phyloP scores from a whole-genome alignment of 2,888 invertebrate species.

The Camptogramma bilineatum region DNA sequence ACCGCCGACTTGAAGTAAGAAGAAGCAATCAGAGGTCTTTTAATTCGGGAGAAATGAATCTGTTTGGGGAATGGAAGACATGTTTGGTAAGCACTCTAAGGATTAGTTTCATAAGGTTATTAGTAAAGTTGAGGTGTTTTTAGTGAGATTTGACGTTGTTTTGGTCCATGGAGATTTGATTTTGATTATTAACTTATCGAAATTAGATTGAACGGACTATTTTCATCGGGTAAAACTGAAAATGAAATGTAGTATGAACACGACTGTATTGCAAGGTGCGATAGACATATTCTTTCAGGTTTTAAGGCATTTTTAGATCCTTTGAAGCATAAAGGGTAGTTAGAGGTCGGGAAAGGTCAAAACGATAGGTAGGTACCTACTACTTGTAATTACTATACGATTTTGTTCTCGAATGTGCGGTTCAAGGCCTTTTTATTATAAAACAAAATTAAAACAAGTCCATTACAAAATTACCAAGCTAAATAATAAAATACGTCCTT shows the following conservation, averaged over 20 bases:
- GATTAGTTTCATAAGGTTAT: slow-evolving; percentile 3
- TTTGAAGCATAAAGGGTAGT: too few relatives aligned
- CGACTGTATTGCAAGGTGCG: too few relatives aligned
- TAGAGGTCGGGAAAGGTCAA: too few relatives aligned
- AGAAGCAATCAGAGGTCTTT: slow-evolving; percentile 1
- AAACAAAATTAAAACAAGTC: background rate
- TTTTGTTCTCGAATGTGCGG: too few relatives aligned
- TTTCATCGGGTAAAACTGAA: too few relatives aligned
- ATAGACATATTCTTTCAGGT: too few relatives aligned
- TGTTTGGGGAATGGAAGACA: background rate
- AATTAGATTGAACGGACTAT: too few relatives aligned
- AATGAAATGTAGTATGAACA: too few relatives aligned
- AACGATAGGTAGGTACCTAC: too few relatives aligned
- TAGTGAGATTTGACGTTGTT: background rate
- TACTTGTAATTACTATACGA: too few relatives aligned
- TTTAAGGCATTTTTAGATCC: too few relatives aligned
- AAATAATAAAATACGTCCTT: slow-evolving; percentile 10
- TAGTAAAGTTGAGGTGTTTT: background rate
- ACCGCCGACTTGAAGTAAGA: background rate
- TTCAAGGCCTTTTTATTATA: too few relatives aligned
- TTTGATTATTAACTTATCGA: background rate
- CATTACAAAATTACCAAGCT: background rate
- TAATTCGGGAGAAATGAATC: background rate
- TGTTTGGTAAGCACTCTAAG: slow-evolving; percentile 4
- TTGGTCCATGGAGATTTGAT: background rate